Evolutionary conservation across 2,113 vertebrate species (phyloP), one percentile per base, ranked within the genome.

Genomic region (Leiothrix lutea): DNA sequence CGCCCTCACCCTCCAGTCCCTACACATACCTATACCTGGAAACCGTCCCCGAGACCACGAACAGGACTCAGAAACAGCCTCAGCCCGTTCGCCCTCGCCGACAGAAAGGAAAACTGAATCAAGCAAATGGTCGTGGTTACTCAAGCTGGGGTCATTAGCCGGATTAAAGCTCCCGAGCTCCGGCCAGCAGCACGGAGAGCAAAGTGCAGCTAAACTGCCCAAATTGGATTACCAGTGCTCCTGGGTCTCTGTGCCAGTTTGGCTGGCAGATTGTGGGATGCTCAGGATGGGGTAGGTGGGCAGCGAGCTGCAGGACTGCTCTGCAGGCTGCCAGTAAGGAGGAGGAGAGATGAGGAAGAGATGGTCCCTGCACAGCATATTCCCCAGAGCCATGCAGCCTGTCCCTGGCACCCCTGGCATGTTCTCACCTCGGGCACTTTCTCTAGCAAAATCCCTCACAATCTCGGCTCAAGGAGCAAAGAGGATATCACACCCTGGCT

Each of bases 161-260:
- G 21, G 97, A 97, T 97, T 97, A 97, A 97, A 97, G 87, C 70
- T 94, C 62, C 73, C 11, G 0, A 92, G 94, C 96, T 92, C 86
- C 2, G 26, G 95, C 91, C 92, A 44, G 93, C 91, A 90, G 94
- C 92, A 90, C 2, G 4, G 95, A 94, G 66, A 97, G 92, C 95
- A 93, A 97, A 97, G 94, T 78, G 77, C 95, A 94, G 95, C 60
- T 97, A 70, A 97, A 95, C 91, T 95, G 95, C 91, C 88, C 94
- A 95, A 96, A 97, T 96, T 97, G 97, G 96, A 96, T 97, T 96
- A 97, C 31, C 58, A 67, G 42, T 3, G 8, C 87, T 89, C 67
- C 72, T 9, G 2, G 17, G 47, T 80, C 79, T 90, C 81, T 1
- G 12, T 89, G 96, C 95, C 97, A 97, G 96, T 70, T 57, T 91